Evolutionary conservation across 1,140 invertebrate genomes (phyloP).

Genomic region (Aphidius ervi): DNA sequence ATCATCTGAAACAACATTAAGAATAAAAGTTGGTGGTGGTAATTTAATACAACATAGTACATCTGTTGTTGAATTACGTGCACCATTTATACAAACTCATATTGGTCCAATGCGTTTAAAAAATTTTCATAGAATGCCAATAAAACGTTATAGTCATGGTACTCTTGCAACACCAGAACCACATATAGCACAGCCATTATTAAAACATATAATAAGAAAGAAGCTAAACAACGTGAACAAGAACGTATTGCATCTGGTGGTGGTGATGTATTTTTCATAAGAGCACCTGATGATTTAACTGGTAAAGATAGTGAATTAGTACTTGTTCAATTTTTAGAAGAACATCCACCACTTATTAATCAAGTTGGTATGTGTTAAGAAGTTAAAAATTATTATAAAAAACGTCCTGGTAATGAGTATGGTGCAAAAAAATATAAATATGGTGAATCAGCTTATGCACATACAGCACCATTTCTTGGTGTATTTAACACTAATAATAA

Average conservation of each 20-base stretch:
- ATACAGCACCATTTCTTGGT: conserved; percentile 95
- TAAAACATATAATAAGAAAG: conserved; percentile 91
- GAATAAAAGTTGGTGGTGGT: conserved; percentile 75
- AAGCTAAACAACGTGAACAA: conserved; percentile 87
- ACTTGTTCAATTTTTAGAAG: conserved; percentile 94
- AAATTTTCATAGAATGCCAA: conserved; percentile 88
- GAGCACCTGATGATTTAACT: conserved; percentile 91
- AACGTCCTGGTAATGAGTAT: conserved; percentile 59
- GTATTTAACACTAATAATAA: conserved; percentile 79
- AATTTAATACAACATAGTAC: conserved; percentile 95
- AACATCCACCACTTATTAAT: conserved; percentile 94
- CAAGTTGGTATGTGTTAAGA: conserved; percentile 95
- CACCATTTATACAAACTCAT: conserved; percentile 93
- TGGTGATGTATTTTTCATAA: conserved; percentile 99
- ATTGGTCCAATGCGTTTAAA: conserved; percentile 80
- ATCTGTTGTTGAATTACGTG: conserved; percentile 89
- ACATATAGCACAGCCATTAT: conserved; percentile 77
- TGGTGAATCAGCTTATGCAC: conserved; percentile 93
- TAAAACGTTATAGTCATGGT: conserved; percentile 86
- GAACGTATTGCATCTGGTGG: conserved; percentile 92
- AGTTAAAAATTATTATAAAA: conserved; percentile 98
- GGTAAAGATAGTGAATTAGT: conserved; percentile 93
- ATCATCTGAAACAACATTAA: conserved; percentile 71
- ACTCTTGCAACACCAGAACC: conserved; percentile 64
- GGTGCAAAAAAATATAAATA: conserved; percentile 85